Percentiles rank a stretch among this genome's conserved stretches.
phyloP scores from a whole-genome alignment of 2,888 invertebrate species.

The Chrysina gloriosa region DNA sequence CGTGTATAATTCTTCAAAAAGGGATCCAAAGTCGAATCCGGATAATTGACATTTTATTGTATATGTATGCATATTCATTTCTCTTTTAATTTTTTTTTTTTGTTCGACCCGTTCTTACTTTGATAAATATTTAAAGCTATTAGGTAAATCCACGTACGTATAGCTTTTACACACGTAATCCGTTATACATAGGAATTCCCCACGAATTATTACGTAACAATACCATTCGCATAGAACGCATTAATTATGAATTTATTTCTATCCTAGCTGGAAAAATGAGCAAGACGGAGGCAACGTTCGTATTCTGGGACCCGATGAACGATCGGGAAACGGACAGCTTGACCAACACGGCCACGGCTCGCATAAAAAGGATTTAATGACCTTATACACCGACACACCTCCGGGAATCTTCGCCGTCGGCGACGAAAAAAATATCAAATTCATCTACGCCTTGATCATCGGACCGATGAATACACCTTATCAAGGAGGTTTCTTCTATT shows the following conservation, averaged over 20 bases:
- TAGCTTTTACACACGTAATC: no score
- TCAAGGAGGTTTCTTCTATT: conserved; percentile 69
- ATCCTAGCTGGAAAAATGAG: conserved; percentile 8
- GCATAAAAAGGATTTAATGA: conserved; percentile 66
- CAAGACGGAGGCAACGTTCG: conserved; percentile 5
- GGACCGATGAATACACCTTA: conserved; percentile 73
- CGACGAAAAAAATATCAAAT: conserved; percentile 67
- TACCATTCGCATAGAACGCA: no score
- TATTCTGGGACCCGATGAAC: conserved; percentile 47
- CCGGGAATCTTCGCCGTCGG: conserved; percentile 69
- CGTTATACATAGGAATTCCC: no score
- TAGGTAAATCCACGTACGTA: no score
- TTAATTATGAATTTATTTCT: neutral
- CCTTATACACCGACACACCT: conserved; percentile 69
- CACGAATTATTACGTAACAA: no score
- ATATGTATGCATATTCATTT: no score
- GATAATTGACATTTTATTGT: no score
- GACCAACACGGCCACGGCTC: conserved; percentile 45
- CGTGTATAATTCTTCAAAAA: no score
- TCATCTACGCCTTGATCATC: conserved; percentile 69
- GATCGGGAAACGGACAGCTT: conserved; percentile 42
- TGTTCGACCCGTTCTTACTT: no score
- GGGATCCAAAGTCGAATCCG: no score
- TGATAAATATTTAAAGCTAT: no score
- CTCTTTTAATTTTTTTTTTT: no score